Evolutionary conservation across 2,797 vertebrate species (phyloP).

Genomic region (Salarias fasciatus): DNA sequence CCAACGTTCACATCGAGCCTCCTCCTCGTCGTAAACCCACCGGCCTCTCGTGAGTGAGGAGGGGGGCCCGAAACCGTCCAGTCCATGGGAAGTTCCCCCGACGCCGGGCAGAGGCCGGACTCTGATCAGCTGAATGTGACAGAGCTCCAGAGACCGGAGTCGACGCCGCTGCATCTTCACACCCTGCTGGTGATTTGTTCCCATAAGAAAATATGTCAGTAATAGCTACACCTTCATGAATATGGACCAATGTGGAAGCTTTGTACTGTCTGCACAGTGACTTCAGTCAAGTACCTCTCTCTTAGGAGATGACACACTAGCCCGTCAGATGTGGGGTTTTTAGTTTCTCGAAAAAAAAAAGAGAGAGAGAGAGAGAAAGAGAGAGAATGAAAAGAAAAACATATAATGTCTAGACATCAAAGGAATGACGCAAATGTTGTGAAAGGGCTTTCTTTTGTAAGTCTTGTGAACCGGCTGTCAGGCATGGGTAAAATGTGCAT

Average conservation of each 20-base stretch:
- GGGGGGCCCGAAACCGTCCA: slow-evolving; percentile 20
- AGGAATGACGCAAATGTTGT: slow-evolving; percentile 81
- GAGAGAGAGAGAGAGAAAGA: too few species aligned
- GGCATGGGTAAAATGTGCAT: slow-evolving; percentile 67
- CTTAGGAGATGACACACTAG: slow-evolving; percentile 76
- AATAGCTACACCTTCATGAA: slow-evolving; percentile 82
- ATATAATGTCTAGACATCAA: slow-evolving; percentile 75
- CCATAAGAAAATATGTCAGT: slow-evolving; percentile 84
- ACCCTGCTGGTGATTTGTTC: slow-evolving; percentile 78
- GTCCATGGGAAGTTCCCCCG: slow-evolving; percentile 46
- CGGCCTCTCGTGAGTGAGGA: slow-evolving; percentile 11
- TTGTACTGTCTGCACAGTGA: slow-evolving; percentile 78
- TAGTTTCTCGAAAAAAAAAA: slow-evolving; percentile 45
- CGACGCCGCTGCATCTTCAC: slow-evolving; percentile 47
- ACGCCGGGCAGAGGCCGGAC: slow-evolving; percentile 55
- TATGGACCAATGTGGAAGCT: slow-evolving; percentile 74
- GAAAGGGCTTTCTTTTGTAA: slow-evolving; percentile 78
- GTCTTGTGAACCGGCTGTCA: slow-evolving; percentile 74
- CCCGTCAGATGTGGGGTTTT: slow-evolving; percentile 71
- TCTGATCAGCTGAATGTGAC: slow-evolving; percentile 63
- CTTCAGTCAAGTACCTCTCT: slow-evolving; percentile 78
- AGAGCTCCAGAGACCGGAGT: slow-evolving; percentile 58
- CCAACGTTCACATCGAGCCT: slow-evolving; percentile 22
- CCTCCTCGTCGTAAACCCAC: slow-evolving; percentile 16
- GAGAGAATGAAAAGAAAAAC: slow-evolving; percentile 39